Percentiles rank a stretch among this genome's conserved stretches.
Evolutionary conservation across 2,797 vertebrate genomes (phyloP).

Genomic region (Tokudaia tokunoshimensis): DNA sequence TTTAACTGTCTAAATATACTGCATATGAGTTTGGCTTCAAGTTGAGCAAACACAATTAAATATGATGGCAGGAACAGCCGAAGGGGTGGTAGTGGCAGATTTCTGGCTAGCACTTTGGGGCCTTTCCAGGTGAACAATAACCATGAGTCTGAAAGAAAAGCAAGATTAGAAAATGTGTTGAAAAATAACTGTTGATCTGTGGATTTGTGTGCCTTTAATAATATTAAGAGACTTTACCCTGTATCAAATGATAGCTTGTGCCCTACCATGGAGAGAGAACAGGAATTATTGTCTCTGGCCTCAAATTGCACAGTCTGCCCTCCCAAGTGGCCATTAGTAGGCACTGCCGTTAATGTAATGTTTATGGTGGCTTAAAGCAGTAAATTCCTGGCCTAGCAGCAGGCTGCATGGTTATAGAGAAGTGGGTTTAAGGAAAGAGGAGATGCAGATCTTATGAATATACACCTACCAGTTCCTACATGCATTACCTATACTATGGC

Average conservation of each 20-base stretch:
- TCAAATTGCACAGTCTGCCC: background rate
- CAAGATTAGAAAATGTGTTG: conserved; percentile 63
- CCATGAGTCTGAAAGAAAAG: conserved; percentile 71
- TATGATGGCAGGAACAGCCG: conserved; percentile 80
- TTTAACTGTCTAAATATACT: conserved; percentile 83
- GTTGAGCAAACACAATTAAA: conserved; percentile 84
- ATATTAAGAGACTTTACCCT: conserved; percentile 39
- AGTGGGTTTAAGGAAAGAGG: conserved; percentile 26
- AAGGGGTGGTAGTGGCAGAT: conserved; percentile 82
- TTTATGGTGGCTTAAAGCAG: conserved; percentile 66
- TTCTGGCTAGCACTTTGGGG: conserved; percentile 75
- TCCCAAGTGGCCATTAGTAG: conserved; percentile 44
- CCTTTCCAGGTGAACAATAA: conserved; percentile 80
- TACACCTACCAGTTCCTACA: conserved; percentile 6
- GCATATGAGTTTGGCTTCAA: conserved; percentile 81
- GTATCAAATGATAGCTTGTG: conserved; percentile 10
- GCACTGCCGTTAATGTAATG: conserved; percentile 44
- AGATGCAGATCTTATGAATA: background rate
- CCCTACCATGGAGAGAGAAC: background rate
- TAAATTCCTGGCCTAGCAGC: conserved; percentile 66
- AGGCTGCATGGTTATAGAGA: conserved; percentile 40
- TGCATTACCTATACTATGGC: background rate
- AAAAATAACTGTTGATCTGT: conserved; percentile 57
- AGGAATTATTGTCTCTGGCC: conserved; percentile 63
- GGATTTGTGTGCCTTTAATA: conserved; percentile 74